These are phyloP conservation scores for Xiphorhynchus elegans DNA, from an alignment of 2,113 vertebrate genomes.

Conservation along the genomic window DNA sequence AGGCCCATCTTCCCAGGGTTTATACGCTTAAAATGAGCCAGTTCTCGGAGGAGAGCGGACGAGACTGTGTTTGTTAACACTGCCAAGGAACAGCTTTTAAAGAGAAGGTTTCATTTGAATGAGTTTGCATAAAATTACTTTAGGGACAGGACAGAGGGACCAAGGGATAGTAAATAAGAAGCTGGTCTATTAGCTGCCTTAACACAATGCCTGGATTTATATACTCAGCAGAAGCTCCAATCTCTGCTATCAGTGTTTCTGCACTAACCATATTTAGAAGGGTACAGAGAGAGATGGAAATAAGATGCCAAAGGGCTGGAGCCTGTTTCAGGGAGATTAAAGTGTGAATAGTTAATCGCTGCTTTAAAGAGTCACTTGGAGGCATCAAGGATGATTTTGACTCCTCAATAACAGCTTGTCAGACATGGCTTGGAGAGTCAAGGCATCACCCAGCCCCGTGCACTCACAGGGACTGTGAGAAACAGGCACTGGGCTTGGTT, in stretches of 20 bases:
- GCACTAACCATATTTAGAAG: conserved; percentile 28
- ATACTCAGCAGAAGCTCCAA: not conserved
- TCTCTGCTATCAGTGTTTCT: not conserved
- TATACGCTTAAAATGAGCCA: not conserved
- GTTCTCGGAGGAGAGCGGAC: not conserved
- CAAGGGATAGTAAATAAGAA: conserved; percentile 17
- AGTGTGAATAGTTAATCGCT: conserved; percentile 43
- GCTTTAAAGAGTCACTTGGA: not conserved
- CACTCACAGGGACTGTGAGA: rapidly evolving
- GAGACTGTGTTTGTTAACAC: not conserved
- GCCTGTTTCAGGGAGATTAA: conserved; percentile 53
- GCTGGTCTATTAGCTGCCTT: conserved; percentile 14
- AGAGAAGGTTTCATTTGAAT: conserved; percentile 43
- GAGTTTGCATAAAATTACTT: conserved; percentile 58
- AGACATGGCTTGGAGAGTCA: not conserved
- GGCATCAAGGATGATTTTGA: not conserved
- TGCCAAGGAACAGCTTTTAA: conserved; percentile 27
- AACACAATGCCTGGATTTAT: conserved; percentile 18
- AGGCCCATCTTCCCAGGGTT: not conserved
- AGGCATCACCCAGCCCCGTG: not conserved
- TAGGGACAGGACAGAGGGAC: conserved; percentile 10
- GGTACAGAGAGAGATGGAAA: conserved; percentile 29
- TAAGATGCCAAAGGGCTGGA: conserved; percentile 54
- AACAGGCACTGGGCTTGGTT: not conserved
- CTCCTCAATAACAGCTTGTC: conserved; percentile 18